These are phyloP conservation scores for Desmodus rotundus DNA, from an alignment of 2,113 vertebrate genomes.

Conservation along the genomic window DNA sequence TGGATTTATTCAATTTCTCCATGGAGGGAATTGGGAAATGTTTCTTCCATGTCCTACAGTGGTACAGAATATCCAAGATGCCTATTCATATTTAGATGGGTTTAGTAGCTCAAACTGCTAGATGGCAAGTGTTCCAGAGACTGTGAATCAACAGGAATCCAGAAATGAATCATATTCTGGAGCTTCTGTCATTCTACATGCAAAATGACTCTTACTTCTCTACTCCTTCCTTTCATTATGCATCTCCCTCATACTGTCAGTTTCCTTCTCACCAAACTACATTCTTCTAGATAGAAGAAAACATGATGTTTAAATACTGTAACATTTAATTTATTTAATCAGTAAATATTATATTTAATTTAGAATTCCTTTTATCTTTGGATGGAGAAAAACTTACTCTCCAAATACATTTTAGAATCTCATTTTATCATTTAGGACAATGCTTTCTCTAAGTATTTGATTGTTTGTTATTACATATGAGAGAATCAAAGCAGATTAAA, in stretches of 20 bases:
- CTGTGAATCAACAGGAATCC: background rate
- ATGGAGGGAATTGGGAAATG: background rate
- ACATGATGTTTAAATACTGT: background rate
- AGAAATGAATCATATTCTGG: background rate
- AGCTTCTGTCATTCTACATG: background rate
- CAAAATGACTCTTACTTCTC: background rate
- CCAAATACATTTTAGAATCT: background rate
- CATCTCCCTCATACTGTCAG: background rate
- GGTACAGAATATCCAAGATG: background rate
- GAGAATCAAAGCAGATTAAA: background rate
- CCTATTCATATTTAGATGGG: background rate
- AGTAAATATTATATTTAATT: background rate
- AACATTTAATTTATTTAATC: background rate
- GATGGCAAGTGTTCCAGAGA: background rate
- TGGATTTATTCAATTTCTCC: background rate
- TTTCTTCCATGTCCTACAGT: background rate
- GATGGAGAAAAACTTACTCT: background rate
- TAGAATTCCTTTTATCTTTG: background rate
- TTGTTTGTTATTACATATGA: constrained; percentile 17
- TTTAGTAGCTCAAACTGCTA: background rate
- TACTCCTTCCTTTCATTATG: background rate
- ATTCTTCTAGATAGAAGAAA: background rate
- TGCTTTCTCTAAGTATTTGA: constrained; percentile 25
- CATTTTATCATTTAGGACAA: background rate
- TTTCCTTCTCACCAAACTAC: background rate